Base-by-base conservation (phyloP, 1,140 invertebrate species). In the Drosophila bocqueti region DNA sequence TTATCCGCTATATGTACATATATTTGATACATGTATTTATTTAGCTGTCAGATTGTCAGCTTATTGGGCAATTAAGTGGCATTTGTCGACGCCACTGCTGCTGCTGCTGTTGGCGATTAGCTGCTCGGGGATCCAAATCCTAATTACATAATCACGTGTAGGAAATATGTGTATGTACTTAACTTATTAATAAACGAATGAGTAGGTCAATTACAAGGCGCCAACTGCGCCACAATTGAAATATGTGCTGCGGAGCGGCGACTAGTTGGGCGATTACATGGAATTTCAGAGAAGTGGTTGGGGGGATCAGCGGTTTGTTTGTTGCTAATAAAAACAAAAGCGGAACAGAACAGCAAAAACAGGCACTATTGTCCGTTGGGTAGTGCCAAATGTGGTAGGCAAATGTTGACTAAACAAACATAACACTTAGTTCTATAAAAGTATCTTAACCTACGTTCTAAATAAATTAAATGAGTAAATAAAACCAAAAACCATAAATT, bases 141-240 rank as follows among this genome's bases (percentile, higher is more conserved):
- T 43, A 61, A 74, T 74, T 73, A 61, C 71, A 73, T 74, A 74
- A 74, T 74, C 68, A 73, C 68, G 46, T 61, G 71, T 73, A 60
- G 69, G 68, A 73, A 74, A 61, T 73, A 73, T 57, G 57, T 60
- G 26, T 54, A 59, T 49, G 40, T 55, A 46, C 34, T 34, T 60
- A 15, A 49, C 26, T 60, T 72, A 74, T 73, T 73, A 60, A 73
- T 73, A 72, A 73, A 69, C 50, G 43, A 72, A 45, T 76, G 74
- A 78, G 61, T 83, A 62, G 71, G 76, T 76, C 62, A 83, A 78
- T 78, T 78, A 71, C 75, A 78, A 79, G 77, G 73, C 81, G 81
- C 71, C 71, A 76, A 74, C 68, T 74, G 68, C 71, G 71, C 46
- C 55, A 74, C 68, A 73, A 74, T 72, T 73, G 68, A 83, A 71